Evolutionary conservation across 2,113 vertebrate species (phyloP).

Genomic region (Epinephelus fuscoguttatus): DNA sequence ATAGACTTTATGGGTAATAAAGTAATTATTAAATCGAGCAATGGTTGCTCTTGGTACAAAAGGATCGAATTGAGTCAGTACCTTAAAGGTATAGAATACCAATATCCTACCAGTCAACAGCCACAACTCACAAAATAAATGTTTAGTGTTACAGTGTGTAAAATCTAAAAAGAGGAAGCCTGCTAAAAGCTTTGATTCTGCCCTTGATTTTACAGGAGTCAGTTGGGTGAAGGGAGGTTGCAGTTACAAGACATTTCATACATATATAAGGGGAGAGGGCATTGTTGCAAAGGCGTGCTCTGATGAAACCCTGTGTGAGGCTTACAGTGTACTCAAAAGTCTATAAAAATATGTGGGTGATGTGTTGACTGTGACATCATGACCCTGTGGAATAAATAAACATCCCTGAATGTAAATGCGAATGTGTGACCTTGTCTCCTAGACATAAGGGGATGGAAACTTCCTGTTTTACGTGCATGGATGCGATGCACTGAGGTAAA

Average conservation of each 20-base stretch:
- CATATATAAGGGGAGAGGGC: background rate
- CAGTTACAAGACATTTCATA: background rate
- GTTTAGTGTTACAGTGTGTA: background rate
- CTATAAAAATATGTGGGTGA: slow-evolving; percentile 28
- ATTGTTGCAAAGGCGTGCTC: background rate
- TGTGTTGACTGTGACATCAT: slow-evolving; percentile 3
- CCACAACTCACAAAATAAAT: background rate
- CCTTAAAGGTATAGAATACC: no score
- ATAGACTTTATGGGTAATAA: no score
- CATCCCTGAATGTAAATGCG: slow-evolving; percentile 37
- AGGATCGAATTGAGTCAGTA: no score
- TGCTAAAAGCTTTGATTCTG: background rate
- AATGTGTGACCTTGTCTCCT: slow-evolving; percentile 26
- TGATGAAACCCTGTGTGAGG: background rate
- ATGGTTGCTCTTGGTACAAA: no score
- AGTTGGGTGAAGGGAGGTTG: background rate
- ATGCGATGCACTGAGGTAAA: slow-evolving; percentile 18
- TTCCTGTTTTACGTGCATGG: slow-evolving; percentile 26
- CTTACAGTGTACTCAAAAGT: background rate
- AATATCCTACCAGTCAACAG: no score
- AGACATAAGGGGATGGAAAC: slow-evolving; percentile 3
- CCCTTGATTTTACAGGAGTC: slow-evolving; percentile 9
- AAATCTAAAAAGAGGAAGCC: background rate
- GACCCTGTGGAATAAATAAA: slow-evolving; percentile 47
- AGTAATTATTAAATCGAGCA: no score